Conservation (phyloP, 2,888 invertebrate genomes). For the Anodontia alba region DNA sequence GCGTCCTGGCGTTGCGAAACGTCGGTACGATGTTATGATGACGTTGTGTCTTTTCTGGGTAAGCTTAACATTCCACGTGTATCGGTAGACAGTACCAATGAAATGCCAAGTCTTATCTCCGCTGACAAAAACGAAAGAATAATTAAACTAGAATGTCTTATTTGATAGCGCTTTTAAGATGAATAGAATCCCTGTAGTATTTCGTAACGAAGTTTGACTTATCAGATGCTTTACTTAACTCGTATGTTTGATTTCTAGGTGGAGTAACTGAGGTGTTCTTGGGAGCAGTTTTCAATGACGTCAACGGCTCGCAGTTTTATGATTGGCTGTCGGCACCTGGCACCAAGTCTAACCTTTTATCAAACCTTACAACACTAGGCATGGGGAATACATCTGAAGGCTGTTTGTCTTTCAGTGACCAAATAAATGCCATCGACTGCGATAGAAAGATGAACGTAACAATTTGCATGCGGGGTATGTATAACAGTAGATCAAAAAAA, state of each 20-base stretch:
- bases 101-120: not conserved
- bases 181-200: too few species aligned
- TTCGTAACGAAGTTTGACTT: not conserved
- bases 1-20: too few species aligned
- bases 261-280: constrained; percentile 29
- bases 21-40: too few species aligned
- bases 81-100: not conserved
- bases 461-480: constrained; percentile 2
- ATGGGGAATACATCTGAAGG: not conserved
- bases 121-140: too few species aligned
- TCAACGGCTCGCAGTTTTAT: constrained; percentile 34
- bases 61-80: not conserved
- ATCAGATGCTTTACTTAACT: not conserved
- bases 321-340: constrained; percentile 45
- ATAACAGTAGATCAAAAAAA: too few species aligned
- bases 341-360: constrained; percentile 18
- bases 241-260: not conserved
- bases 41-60: too few species aligned
- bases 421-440: not conserved
- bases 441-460: not conserved
- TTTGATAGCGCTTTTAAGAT: not conserved
- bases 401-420: not conserved
- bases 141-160: too few species aligned
- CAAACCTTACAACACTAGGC: not conserved
- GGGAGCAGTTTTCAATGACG: constrained; percentile 31